Evolutionary conservation across 2,888 invertebrate genomes (phyloP).

Genomic region (Tanypteryx hageni): DNA sequence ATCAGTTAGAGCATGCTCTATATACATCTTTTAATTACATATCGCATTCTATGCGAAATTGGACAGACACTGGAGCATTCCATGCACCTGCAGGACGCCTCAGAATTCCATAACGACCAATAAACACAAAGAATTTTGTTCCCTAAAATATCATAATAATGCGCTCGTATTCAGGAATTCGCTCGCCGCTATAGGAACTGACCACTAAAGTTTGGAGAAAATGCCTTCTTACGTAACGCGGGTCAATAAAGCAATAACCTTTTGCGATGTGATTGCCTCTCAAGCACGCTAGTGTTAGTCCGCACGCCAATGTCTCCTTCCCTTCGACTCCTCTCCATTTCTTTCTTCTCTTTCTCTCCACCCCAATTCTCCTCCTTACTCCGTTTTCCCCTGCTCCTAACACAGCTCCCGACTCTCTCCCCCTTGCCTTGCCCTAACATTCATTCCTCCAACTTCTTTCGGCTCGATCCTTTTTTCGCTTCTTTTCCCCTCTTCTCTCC

Average conservation of each 20-base stretch:
- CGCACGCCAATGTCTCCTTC: background rate
- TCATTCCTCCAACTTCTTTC: background rate
- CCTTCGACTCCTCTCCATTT: background rate
- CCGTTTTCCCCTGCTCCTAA: background rate
- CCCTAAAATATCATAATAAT: conserved; percentile 6
- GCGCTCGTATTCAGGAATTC: background rate
- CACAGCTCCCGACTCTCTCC: background rate
- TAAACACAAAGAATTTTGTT: too few species aligned
- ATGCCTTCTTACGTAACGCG: conserved; percentile 14
- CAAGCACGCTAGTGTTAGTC: background rate
- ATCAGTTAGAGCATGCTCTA: too few species aligned
- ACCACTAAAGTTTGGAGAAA: background rate
- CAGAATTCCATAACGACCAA: too few species aligned
- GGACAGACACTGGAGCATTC: too few species aligned
- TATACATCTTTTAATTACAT: too few species aligned
- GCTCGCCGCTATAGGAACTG: conserved; percentile 21
- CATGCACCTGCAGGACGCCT: too few species aligned
- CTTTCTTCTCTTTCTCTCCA: background rate
- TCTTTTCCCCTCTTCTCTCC: background rate
- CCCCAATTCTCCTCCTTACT: background rate
- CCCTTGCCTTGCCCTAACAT: background rate
- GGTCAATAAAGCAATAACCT: conserved; percentile 51
- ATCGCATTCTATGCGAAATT: too few species aligned
- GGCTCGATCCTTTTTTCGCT: background rate
- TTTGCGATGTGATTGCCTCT: conserved; percentile 31